These are phyloP conservation scores for Lycocorax pyrrhopterus DNA, from an alignment of 2,113 vertebrate genomes.

Conservation along the genomic window DNA sequence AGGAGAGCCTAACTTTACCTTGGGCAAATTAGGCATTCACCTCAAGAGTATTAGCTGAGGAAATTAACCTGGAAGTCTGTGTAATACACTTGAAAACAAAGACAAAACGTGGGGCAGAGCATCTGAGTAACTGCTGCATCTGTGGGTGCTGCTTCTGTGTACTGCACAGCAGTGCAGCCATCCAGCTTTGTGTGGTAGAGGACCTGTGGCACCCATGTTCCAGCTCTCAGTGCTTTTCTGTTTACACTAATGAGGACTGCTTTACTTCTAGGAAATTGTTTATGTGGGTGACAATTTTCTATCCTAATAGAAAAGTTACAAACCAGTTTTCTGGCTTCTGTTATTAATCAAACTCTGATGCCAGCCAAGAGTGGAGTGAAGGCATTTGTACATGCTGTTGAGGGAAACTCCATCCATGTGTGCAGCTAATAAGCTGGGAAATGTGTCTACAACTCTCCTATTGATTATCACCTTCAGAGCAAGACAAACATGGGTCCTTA, in stretches of 20 bases:
- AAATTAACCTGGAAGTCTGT: neutral
- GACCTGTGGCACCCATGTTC: neutral
- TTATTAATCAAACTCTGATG: conserved; percentile 50
- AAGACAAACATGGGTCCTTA: conserved; percentile 33
- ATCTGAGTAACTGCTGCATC: neutral
- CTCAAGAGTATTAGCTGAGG: neutral
- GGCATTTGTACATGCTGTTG: conserved; percentile 20
- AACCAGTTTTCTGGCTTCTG: conserved; percentile 23
- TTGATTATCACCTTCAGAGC: conserved; percentile 56
- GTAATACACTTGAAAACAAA: neutral
- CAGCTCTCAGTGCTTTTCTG: neutral
- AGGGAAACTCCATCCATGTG: conserved; percentile 51
- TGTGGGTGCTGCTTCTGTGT: neutral
- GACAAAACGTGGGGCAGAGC: neutral
- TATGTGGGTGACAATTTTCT: neutral
- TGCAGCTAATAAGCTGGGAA: conserved; percentile 54
- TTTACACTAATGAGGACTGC: neutral
- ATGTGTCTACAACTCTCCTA: conserved; percentile 29
- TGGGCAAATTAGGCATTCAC: neutral
- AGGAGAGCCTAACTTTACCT: neutral
- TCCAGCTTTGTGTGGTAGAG: neutral
- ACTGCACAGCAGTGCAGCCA: neutral
- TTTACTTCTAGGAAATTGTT: neutral
- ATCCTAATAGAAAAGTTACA: conserved; percentile 23
- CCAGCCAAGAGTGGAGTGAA: conserved; percentile 9